These are phyloP conservation scores for Clarias fuscus DNA, from an alignment of 2,797 vertebrate species.

Conservation along the genomic window DNA sequence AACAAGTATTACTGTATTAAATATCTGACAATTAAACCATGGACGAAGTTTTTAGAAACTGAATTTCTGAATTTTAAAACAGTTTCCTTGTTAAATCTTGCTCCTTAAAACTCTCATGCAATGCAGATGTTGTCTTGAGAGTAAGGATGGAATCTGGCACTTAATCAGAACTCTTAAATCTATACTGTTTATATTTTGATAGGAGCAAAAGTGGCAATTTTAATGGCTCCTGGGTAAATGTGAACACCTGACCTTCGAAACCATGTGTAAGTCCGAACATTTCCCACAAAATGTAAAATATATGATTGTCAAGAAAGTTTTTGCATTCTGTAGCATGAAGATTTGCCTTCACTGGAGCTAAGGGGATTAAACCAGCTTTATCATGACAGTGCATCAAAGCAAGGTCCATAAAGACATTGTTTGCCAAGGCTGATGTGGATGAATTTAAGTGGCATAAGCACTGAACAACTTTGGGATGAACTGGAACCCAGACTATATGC, in stretches of 20 bases:
- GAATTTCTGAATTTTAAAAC: neutral
- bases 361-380: neutral
- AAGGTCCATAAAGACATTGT: neutral
- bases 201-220: neutral
- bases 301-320: neutral
- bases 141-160: neutral
- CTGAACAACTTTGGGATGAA: neutral
- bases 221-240: neutral
- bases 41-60: neutral
- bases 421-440: neutral
- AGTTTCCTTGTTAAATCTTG: neutral
- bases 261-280: neutral
- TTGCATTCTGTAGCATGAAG: neutral
- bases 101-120: neutral
- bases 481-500: neutral
- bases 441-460: neutral
- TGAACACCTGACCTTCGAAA: neutral
- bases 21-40: neutral
- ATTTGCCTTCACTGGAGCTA: neutral
- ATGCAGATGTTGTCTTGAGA: neutral
- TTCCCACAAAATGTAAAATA: neutral
- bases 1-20: conserved; percentile 13
- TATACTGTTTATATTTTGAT: neutral
- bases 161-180: neutral
- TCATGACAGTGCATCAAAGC: neutral